Percentiles rank a stretch among this genome's conserved stretches.
phyloP scores from a whole-genome alignment of 2,113 vertebrate genomes.

The Leptobrachium leishanense region DNA sequence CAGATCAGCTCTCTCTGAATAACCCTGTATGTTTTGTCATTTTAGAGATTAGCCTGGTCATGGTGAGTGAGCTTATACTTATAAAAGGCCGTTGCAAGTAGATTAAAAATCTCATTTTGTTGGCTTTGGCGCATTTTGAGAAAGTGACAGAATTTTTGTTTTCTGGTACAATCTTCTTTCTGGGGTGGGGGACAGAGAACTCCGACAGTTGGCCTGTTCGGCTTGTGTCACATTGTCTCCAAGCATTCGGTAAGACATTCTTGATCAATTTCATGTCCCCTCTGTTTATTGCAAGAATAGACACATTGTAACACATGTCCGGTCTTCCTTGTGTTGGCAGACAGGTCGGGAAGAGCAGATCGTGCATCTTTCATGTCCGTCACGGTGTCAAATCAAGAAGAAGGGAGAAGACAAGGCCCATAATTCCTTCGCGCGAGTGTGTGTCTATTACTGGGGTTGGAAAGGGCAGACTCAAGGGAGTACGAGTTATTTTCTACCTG shows the following conservation, averaged over 20 bases:
- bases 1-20: too few species aligned
- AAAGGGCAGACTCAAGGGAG: neutral
- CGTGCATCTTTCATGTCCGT: slow-evolving; percentile 10
- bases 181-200: neutral
- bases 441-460: neutral
- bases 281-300: slow-evolving; percentile 4
- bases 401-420: neutral
- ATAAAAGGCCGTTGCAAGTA: too few species aligned
- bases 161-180: neutral
- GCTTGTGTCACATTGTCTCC: slow-evolving; percentile 15
- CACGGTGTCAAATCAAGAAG: slow-evolving; percentile 6
- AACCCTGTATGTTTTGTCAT: too few species aligned
- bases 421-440: slow-evolving; percentile 1
- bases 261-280: slow-evolving; percentile 29
- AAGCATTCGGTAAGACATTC: neutral
- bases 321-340: neutral
- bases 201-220: neutral
- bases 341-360: neutral
- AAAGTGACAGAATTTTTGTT: neutral
- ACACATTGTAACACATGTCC: slow-evolving; percentile 17
- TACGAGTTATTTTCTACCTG: neutral
- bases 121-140: too few species aligned
- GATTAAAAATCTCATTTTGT: too few species aligned
- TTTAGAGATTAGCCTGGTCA: too few species aligned
- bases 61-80: too few species aligned